Conservation (phyloP, 2,797 vertebrate genomes). For the Enteromius mattozi region DNA sequence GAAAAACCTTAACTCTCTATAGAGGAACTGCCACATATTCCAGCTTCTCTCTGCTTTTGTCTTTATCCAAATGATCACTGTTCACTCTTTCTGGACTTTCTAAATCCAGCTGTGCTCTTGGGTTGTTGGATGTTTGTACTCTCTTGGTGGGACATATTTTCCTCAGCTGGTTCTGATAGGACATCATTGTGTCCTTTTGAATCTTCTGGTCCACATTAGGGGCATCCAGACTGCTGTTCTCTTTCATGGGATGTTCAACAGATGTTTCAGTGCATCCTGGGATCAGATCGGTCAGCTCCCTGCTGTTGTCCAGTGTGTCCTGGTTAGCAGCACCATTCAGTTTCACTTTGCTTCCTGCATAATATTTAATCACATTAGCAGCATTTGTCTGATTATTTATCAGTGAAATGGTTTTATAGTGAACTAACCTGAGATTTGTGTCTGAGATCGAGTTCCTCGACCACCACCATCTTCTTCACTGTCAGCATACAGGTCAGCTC, state of each 20-base stretch:
- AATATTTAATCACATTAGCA: not conserved
- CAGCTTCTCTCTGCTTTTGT: conserved; percentile 56
- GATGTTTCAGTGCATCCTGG: conserved; percentile 39
- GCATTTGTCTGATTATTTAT: not conserved
- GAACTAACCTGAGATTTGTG: conserved; percentile 12
- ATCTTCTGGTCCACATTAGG: conserved; percentile 45
- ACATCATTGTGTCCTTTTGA: conserved; percentile 23
- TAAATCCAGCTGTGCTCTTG: conserved; percentile 55
- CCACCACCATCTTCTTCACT: conserved; percentile 46
- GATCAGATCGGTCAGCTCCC: conserved; percentile 3
- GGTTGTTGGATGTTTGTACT: conserved; percentile 12
- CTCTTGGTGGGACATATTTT: conserved; percentile 27
- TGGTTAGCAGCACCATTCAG: not conserved
- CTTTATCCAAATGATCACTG: conserved; percentile 50
- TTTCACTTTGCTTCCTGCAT: conserved; percentile 3
- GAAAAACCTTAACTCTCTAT: not conserved
- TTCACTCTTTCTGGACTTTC: conserved; percentile 66
- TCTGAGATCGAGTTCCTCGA: not conserved
- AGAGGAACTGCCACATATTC: conserved; percentile 55
- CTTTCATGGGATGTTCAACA: conserved; percentile 24
- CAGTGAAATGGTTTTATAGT: not conserved
- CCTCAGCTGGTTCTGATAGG: conserved; percentile 38
- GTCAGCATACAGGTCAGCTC: conserved; percentile 17
- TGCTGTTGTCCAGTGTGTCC: conserved; percentile 4
- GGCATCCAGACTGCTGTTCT: conserved; percentile 29